A percentile compares a stretch with the other conserved stretches of the same genome.
Evolutionary conservation across 2,113 vertebrate genomes (phyloP).

Genomic region (Pygoscelis antarcticus): DNA sequence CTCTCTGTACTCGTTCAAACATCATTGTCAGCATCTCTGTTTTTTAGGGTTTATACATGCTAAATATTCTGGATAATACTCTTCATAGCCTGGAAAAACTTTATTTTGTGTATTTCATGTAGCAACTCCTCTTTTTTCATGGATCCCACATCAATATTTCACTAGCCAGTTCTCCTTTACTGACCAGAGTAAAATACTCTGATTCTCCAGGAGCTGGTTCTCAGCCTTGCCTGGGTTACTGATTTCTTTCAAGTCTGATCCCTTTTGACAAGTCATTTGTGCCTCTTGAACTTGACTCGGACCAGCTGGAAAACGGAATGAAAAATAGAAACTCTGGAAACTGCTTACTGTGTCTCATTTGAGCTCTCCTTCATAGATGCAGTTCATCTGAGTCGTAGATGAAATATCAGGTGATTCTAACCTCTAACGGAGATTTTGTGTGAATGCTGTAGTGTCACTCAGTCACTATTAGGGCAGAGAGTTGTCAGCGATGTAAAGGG

Average conservation of each 20-base stretch:
- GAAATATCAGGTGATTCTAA: not conserved
- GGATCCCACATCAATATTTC: not conserved
- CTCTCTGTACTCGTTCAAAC: not conserved
- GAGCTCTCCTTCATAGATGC: not conserved
- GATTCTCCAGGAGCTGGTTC: not conserved
- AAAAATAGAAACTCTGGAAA: not conserved
- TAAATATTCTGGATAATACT: not conserved
- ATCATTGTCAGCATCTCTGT: conserved; percentile 12
- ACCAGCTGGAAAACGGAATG: not conserved
- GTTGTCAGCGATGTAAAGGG: not conserved
- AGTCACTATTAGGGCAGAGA: not conserved
- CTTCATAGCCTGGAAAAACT: not conserved
- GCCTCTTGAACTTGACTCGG: not conserved
- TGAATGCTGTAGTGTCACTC: not conserved
- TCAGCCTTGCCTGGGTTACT: not conserved
- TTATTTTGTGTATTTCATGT: not conserved
- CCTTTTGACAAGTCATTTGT: not conserved
- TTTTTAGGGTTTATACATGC: not conserved
- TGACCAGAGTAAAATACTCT: not conserved
- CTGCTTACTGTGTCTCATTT: not conserved
- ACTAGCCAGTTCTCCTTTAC: not conserved
- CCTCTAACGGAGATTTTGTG: not conserved
- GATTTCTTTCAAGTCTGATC: not conserved
- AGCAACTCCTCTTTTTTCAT: not conserved
- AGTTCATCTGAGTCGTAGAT: not conserved